Base-by-base conservation (phyloP, 2,888 invertebrate species). In the Silvanus unidentatus region DNA sequence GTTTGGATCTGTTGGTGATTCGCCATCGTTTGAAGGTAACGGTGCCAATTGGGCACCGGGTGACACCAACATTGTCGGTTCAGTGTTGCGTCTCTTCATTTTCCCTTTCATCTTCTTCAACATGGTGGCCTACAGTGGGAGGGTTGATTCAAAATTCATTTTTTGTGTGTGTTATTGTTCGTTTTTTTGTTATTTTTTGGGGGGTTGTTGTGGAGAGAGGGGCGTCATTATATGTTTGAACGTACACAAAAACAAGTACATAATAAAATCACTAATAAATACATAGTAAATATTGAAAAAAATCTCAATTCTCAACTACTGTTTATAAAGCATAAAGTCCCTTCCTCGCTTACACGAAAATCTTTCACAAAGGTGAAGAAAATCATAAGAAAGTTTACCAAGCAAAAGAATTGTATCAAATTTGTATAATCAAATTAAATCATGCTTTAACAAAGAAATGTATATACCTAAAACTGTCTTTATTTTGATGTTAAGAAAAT, bases 31-130 rank as follows among this genome's bases (percentile, higher is more conserved):
- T 49, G 72, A 70, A 48, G 73, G 72, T 50, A 73, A 59, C 30
- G 73, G 71, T 45, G 70, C 73, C 53, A 72, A 60, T 73, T 73
- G 72, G 57, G 74, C 60, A 22, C 71, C 72, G 11, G 76, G 75
- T 43, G 76, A 75, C 45, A 75, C 73, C 64, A 75, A 69, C 85
- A 86, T 85, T 64, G 81, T 79, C 62, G 88, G 86, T 78, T 92
- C 91, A 62, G 92, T 92, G 78, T 95, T 92, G 71, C 95, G 86
- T 63, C 96, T 82, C 77, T 94, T 94, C 84, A 95, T 94, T 82
- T 97, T 97, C 69, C 84, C 83, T 78, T 89, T 89, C 75, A 86
- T 88, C 82, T 98, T 97, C 86, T 97, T 97, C 80, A 98, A 82
- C 98, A 98, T 98, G 77, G 97, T 97, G 74, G 98, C 97, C 97